Base-by-base conservation (phyloP, 2,113 vertebrate genomes). In the Pongo abelii region DNA sequence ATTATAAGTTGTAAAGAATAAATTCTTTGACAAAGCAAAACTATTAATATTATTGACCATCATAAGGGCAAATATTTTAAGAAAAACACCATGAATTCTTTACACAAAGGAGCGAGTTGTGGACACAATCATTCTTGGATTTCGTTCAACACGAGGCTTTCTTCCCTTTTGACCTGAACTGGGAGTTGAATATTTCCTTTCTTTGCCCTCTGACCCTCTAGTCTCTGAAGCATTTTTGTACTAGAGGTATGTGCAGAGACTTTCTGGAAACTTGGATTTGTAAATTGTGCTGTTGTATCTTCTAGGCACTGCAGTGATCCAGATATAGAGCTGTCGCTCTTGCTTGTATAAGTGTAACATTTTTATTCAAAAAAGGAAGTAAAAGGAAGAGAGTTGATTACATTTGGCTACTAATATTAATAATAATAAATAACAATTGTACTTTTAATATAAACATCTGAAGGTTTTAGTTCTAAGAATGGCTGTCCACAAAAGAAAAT, bases 221-320 rank as follows among this genome's bases (percentile, higher is more conserved):
- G 98, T 97, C 38, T 99, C 98, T 50, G 99, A 99, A 98, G 98
- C 98, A 23, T 99, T 98, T 99, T 99, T 98, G 98, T 98, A 97
- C 98, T 98, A 85, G 99, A 98, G 70, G 99, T 98, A 25, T 99
- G 99, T 55, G 99, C 96, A 61, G 99, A 99, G 97, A 99, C 99
- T 99, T 99, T 99, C 98, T 99, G 99, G 97, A 99, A 99, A 99
- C 99, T 99, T 98, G 99, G 99, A 97, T 99, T 99, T 98, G 99
- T 99, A 98, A 99, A 99, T 93, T 99, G 99, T 80, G 99, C 99
- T 8, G 99, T 97, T 48, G 99, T 98, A 94, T 99, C 99, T 77
- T 99, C 99, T 98, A 99, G 93, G 8, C 99, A 99, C 98, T 99
- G 99, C 98, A 99, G 98, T 69, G 99, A 98, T 48, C 99, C 98